A percentile compares a stretch with the other conserved stretches of the same genome.
These are phyloP conservation scores for Poeciliopsis turrubarensis DNA, from an alignment of 2,113 vertebrate species.

Conservation along the genomic window DNA sequence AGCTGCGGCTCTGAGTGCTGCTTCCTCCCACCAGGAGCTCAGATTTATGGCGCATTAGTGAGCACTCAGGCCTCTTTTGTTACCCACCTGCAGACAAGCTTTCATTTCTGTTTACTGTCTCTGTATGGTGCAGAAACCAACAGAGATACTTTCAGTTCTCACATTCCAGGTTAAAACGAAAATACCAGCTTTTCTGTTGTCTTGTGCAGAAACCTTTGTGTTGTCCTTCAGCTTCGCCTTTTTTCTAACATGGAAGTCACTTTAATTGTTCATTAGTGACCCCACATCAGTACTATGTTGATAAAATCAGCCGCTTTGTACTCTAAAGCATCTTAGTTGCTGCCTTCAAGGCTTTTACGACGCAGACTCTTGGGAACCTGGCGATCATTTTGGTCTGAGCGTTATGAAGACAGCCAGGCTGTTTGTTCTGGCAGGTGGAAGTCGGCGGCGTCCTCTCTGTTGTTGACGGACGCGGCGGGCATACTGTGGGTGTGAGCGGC, in stretches of 20 bases:
- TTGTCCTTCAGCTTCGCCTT: neutral
- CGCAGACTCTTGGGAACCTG: conserved; percentile 26
- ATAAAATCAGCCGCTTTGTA: neutral
- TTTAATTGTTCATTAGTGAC: neutral
- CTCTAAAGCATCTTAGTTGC: neutral
- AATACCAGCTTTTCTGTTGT: no score
- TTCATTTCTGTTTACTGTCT: neutral
- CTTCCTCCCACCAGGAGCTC: neutral
- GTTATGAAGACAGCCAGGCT: conserved; percentile 42
- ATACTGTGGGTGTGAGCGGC: conserved; percentile 51
- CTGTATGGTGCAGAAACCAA: neutral
- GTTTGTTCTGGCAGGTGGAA: conserved; percentile 59
- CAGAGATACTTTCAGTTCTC: neutral
- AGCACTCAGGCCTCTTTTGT: neutral
- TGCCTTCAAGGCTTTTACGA: conserved; percentile 22
- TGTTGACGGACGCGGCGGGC: neutral
- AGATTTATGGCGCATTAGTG: conserved; percentile 1
- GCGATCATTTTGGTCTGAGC: conserved; percentile 44
- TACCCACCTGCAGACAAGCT: neutral
- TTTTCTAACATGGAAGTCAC: neutral
- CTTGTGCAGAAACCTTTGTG: neutral
- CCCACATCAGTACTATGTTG: no score
- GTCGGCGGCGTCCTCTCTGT: conserved; percentile 50
- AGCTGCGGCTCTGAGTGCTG: neutral
- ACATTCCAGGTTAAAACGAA: neutral